A percentile compares a stretch with the other conserved stretches of the same genome.
These are phyloP conservation scores for Pterocles gutturalis DNA, from an alignment of 2,113 vertebrate species.

Conservation along the genomic window DNA sequence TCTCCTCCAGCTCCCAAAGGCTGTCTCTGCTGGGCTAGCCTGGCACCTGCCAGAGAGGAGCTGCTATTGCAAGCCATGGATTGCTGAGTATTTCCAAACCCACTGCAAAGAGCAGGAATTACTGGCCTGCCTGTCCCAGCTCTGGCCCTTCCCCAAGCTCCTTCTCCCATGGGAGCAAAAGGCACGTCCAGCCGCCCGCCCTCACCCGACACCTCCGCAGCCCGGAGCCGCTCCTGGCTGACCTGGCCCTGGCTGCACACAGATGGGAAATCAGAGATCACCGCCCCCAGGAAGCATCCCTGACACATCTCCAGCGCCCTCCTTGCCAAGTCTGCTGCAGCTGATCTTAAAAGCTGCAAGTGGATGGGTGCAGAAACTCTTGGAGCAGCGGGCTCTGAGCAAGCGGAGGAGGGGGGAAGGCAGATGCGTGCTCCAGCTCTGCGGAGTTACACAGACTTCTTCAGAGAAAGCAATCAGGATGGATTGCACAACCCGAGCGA, in stretches of 20 bases:
- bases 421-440: background rate
- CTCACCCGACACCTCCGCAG: rapidly evolving
- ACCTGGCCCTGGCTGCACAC: background rate
- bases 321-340: background rate
- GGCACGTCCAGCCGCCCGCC: rapidly evolving
- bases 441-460: background rate
- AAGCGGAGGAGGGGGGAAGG: background rate
- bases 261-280: background rate
- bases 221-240: background rate
- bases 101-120: background rate
- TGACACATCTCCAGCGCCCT: background rate
- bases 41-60: background rate
- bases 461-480: background rate
- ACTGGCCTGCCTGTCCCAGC: background rate
- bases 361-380: background rate
- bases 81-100: background rate
- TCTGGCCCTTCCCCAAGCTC: background rate
- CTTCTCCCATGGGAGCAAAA: background rate
- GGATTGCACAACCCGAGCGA: background rate
- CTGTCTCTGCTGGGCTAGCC: background rate
- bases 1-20: background rate
- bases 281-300: background rate
- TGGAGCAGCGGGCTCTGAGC: background rate
- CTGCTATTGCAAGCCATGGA: background rate
- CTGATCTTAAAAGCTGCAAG: background rate